These are phyloP conservation scores for Leptopilina myrica DNA, from an alignment of 2,888 invertebrate genomes.

Conservation along the genomic window DNA sequence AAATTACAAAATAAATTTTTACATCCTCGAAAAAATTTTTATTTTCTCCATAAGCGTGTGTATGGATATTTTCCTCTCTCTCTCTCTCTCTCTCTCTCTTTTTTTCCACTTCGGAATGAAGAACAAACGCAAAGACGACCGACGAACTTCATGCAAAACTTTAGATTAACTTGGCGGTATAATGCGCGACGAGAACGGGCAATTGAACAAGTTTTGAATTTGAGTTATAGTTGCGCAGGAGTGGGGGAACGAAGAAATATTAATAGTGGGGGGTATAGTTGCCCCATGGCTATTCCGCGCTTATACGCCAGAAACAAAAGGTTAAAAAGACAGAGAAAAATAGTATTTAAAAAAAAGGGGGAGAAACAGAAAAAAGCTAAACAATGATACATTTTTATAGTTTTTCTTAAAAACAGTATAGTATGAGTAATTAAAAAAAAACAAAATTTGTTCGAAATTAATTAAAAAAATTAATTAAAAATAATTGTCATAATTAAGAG, in stretches of 20 bases:
- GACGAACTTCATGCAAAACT: slow-evolving; percentile 63
- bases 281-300: slow-evolving; percentile 52
- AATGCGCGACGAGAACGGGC: slow-evolving; percentile 66
- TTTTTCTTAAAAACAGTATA: too few species aligned
- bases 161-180: slow-evolving; percentile 71
- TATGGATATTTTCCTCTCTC: not conserved
- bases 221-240: slow-evolving; percentile 61
- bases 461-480: too few species aligned
- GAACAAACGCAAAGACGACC: slow-evolving; percentile 47
- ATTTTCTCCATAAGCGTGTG: not conserved
- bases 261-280: slow-evolving; percentile 47
- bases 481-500: too few species aligned
- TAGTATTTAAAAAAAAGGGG: slow-evolving; percentile 32
- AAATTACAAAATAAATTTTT: too few species aligned
- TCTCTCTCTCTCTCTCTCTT: too few species aligned
- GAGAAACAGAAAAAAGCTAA: slow-evolving; percentile 52
- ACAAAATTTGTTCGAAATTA: too few species aligned
- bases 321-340: too few species aligned
- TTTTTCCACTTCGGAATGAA: not conserved
- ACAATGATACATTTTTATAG: slow-evolving; percentile 63
- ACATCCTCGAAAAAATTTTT: too few species aligned
- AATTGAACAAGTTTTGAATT: slow-evolving; percentile 71
- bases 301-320: too few species aligned
- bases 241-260: not conserved
- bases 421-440: too few species aligned